Base-by-base conservation (phyloP, 2,797 vertebrate genomes). In the Etheostoma nigrum region DNA sequence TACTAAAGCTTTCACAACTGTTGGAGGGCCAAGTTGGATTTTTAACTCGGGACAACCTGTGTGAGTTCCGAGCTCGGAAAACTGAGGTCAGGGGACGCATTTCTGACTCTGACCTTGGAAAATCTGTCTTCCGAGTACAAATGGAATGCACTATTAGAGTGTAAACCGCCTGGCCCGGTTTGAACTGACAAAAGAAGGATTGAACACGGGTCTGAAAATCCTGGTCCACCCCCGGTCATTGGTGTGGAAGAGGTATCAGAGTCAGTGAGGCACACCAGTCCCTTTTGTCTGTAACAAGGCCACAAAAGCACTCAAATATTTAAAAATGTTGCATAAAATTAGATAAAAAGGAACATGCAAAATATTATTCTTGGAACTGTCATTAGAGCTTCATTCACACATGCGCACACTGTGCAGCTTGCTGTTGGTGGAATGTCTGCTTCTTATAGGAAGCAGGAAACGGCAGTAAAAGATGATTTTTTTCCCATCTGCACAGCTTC, bases 271-370 rank as follows among this genome's bases (percentile, higher is more conserved):
- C 40, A 21, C 49, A 33, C 45, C 66, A 65, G 85, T 73, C 86
- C 70, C 81, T 58, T 81, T 40, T 55, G 83, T 81, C 55, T 21
- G 53, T 73, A 67, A 73, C 61, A 71, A 89, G 89, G 87, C 87
- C 87, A 82, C 85, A 66, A 86, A 87, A 86, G 83, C 84, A 83
- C 74, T 89, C 85, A 48, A 72, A 73, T 45, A 79, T 82, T 82
- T 82, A 18, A 74, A 77, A 90, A 78, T 53, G 78, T 77, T 85
- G 86, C 80, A 81, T 87, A 84, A 93, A 89, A 79, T 80, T 64
- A 61, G 78, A 87, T 60, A 67, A 86, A 81, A 40, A 74, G 45
- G 71, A 86, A 86, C 82, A 87, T 80, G 87, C 86, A 55, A 78
- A 81, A 69, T 33, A 47, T 81, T 77, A 75, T 74, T 73, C 67